These are phyloP conservation scores for Horisme vitalbata DNA, from an alignment of 2,888 invertebrate species.

Conservation along the genomic window DNA sequence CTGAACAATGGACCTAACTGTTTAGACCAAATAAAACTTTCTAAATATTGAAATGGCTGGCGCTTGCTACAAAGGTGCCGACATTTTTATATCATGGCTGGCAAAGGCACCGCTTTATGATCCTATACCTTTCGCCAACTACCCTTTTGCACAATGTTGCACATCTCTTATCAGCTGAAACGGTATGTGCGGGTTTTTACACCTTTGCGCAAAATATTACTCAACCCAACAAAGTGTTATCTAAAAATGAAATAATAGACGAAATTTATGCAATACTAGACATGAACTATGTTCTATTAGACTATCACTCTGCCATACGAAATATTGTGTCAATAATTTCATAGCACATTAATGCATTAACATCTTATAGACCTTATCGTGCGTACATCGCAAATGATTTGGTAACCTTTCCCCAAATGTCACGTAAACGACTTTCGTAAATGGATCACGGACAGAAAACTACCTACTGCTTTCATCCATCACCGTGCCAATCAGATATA, in stretches of 20 bases:
- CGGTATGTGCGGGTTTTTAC: conserved; percentile 43
- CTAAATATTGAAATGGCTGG: conserved; percentile 53
- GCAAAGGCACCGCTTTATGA: conserved; percentile 64
- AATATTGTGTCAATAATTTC: conserved; percentile 20
- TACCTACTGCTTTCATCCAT: conserved; percentile 68
- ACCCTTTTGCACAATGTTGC: conserved; percentile 63
- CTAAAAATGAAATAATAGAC: conserved; percentile 27
- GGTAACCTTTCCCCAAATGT: conserved; percentile 24
- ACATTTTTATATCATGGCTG: conserved; percentile 65
- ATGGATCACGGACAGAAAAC: conserved; percentile 56
- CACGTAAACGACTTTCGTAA: conserved; percentile 33
- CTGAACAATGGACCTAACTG: conserved; percentile 55
- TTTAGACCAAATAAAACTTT: conserved; percentile 70
- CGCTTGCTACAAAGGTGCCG: conserved; percentile 63
- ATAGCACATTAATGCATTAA: conserved; percentile 10
- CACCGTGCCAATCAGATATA: conserved; percentile 74
- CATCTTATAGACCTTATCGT: conserved; percentile 19
- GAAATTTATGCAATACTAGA: conserved; percentile 20
- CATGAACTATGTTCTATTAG: conserved; percentile 25
- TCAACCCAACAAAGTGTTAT: conserved; percentile 30
- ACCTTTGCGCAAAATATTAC: conserved; percentile 39
- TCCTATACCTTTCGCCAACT: conserved; percentile 55
- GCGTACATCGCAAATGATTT: conserved; percentile 31
- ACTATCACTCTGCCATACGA: conserved; percentile 12
- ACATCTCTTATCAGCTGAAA: conserved; percentile 52